A percentile compares a stretch with the other conserved stretches of the same genome.
phyloP scores from a whole-genome alignment of 2,797 vertebrate species.

The Galago senegalensis region DNA sequence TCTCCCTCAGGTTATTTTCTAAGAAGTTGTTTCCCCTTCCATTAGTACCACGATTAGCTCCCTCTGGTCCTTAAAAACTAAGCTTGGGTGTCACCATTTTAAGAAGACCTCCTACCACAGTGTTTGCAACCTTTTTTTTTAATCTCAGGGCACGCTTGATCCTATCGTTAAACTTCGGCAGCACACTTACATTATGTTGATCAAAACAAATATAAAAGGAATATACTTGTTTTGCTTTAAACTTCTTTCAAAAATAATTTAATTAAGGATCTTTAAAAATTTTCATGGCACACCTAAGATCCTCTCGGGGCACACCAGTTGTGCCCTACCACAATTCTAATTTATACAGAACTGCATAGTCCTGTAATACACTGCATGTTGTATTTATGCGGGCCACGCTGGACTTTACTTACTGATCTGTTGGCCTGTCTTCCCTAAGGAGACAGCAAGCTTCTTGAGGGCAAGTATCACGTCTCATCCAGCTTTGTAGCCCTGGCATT shows the following conservation, averaged over 20 bases:
- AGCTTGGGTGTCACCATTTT: neutral
- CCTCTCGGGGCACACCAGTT: too few relatives aligned
- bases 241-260: too few relatives aligned
- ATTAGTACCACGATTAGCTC: neutral
- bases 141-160: too few relatives aligned
- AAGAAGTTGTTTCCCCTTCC: neutral
- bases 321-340: neutral
- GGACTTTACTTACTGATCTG: neutral
- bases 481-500: neutral
- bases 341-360: neutral
- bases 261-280: too few relatives aligned
- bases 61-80: slow-evolving; percentile 21
- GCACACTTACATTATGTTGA: too few relatives aligned
- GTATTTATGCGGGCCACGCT: neutral
- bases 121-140: too few relatives aligned
- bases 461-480: neutral
- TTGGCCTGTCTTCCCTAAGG: neutral
- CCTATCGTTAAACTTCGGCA: too few relatives aligned
- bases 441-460: neutral
- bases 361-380: neutral
- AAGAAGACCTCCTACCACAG: neutral
- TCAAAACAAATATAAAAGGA: too few relatives aligned
- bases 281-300: too few relatives aligned
- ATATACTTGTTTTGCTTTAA: too few relatives aligned
- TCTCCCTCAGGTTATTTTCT: neutral